Evolutionary conservation across 2,797 vertebrate species (phyloP).

Genomic region (Graptemys geographica): DNA sequence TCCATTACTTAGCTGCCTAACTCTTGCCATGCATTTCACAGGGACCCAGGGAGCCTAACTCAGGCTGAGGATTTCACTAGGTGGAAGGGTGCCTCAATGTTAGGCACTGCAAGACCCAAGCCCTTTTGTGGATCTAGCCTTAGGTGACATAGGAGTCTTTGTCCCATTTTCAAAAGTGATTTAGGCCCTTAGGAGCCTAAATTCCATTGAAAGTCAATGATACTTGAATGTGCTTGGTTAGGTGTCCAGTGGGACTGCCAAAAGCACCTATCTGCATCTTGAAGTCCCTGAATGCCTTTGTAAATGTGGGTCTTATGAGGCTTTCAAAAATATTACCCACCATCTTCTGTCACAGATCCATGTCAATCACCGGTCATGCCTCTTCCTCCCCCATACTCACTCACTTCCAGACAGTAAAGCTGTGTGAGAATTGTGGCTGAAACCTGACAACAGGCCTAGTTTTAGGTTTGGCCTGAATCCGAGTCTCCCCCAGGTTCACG

Average conservation of each 20-base stretch:
- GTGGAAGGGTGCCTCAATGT: no score
- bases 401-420: background rate
- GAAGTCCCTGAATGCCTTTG: background rate
- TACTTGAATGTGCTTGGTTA: no score
- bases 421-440: background rate
- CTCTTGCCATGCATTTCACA: no score
- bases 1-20: no score
- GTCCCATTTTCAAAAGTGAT: background rate
- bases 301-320: background rate
- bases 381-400: background rate
- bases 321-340: background rate
- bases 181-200: background rate
- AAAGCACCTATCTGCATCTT: background rate
- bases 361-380: background rate
- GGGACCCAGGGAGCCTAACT: no score
- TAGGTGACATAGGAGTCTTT: background rate
- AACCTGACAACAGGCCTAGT: background rate
- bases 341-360: background rate
- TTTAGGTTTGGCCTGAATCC: background rate
- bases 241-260: background rate
- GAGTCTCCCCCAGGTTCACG: background rate
- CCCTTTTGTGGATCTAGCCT: no score
- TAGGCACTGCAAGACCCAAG: no score
- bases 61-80: no score
- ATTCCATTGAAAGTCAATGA: no score